Conservation (phyloP, 2,888 invertebrate species). For the Leistus spinibarbis region DNA sequence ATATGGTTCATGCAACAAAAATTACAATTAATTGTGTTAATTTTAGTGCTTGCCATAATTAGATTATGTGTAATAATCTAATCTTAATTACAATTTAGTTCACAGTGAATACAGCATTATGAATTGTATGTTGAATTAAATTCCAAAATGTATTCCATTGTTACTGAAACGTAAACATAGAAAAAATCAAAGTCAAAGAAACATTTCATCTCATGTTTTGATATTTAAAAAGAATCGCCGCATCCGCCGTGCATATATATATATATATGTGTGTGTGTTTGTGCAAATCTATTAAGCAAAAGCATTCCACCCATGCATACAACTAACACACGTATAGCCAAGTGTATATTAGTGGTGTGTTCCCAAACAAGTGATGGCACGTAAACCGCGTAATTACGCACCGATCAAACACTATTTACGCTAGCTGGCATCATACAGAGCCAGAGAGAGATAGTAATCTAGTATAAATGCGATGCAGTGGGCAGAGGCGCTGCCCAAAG, state of each 20-base stretch:
- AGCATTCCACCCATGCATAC: conserved; percentile 2
- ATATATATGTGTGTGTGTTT: too few species aligned
- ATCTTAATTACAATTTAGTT: too few species aligned
- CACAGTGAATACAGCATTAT: too few species aligned
- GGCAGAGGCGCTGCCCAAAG: background rate
- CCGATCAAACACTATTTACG: conserved; percentile 32
- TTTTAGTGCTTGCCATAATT: too few species aligned
- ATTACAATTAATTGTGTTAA: too few species aligned
- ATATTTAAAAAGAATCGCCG: background rate
- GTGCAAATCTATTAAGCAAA: background rate
- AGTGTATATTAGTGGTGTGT: background rate
- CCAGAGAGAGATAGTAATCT: background rate
- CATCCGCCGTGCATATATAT: conserved; percentile 16
- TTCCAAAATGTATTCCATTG: too few species aligned
- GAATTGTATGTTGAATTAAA: too few species aligned
- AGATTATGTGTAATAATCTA: too few species aligned
- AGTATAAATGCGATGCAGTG: background rate
- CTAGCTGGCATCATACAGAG: background rate
- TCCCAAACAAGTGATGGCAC: conserved; percentile 9
- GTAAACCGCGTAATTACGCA: conserved; percentile 21
- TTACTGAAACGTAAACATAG: too few species aligned
- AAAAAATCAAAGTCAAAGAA: too few species aligned
- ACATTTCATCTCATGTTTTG: background rate
- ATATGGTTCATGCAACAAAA: too few species aligned
- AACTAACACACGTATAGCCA: background rate